Conservation (phyloP, 53 echinoderm and acorn worm genomes). For the Luidia sarsii region DNA sequence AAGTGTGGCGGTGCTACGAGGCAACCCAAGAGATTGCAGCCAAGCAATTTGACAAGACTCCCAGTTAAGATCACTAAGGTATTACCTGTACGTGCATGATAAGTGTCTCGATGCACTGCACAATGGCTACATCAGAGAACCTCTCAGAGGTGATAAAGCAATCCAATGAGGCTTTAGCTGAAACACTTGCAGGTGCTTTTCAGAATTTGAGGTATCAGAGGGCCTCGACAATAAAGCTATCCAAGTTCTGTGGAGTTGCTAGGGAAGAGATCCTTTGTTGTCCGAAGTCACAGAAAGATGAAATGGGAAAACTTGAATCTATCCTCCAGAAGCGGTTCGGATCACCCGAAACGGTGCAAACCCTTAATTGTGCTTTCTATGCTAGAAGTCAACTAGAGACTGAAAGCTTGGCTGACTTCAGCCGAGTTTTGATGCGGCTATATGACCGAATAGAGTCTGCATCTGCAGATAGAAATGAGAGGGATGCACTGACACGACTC, state of each 20-base stretch:
- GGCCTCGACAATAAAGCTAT: neutral
- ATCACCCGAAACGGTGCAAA: neutral
- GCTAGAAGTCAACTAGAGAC: conserved; percentile 5
- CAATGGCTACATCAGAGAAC: no score
- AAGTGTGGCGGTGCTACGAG: no score
- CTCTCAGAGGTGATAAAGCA: neutral
- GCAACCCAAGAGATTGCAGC: no score
- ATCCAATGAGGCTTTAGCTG: neutral
- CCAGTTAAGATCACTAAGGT: no score
- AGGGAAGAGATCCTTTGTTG: conserved; percentile 9
- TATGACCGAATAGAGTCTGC: conserved; percentile 42
- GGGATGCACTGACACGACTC: neutral
- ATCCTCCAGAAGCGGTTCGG: neutral
- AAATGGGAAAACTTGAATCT: neutral
- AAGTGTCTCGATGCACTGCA: no score
- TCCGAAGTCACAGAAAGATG: neutral
- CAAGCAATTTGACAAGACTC: no score
- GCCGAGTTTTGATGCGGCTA: conserved; percentile 15
- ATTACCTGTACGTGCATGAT: no score
- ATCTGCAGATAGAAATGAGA: neutral
- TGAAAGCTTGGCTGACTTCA: conserved; percentile 24
- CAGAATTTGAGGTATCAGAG: conserved; percentile 16
- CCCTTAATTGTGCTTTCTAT: conserved; percentile 11
- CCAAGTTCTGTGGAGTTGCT: conserved; percentile 1
- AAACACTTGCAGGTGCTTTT: conserved; percentile 6